Evolutionary conservation across 2,113 vertebrate species (phyloP).

Genomic region (Tinamus guttatus): DNA sequence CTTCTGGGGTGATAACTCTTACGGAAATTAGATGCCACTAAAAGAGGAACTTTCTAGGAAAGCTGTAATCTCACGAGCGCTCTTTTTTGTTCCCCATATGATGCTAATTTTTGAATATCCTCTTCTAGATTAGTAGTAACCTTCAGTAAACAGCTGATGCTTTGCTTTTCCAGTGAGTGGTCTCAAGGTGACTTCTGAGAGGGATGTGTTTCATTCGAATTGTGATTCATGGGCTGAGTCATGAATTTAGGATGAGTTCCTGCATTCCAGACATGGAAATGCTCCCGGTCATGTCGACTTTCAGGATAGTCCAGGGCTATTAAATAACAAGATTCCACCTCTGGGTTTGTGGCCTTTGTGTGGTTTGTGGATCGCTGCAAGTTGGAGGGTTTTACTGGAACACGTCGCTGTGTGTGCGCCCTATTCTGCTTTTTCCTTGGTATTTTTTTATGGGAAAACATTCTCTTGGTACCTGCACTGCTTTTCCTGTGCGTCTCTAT

Average conservation of each 20-base stretch:
- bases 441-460: background rate
- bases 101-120: background rate
- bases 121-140: background rate
- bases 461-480: background rate
- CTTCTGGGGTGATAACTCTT: background rate
- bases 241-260: background rate
- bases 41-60: background rate
- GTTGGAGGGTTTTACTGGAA: background rate
- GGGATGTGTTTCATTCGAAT: background rate
- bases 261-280: background rate
- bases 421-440: background rate
- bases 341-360: background rate
- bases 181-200: background rate
- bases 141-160: background rate
- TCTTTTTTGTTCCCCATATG: background rate
- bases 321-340: background rate
- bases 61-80: background rate
- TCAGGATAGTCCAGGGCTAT: background rate
- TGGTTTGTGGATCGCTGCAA: background rate
- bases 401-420: accelerated
- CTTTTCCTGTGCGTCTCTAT: background rate
- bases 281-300: background rate
- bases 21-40: background rate
- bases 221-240: background rate
- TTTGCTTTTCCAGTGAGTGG: background rate